These are phyloP conservation scores for Tetranychus truncatus DNA, from an alignment of 2,888 invertebrate genomes.

Conservation along the genomic window DNA sequence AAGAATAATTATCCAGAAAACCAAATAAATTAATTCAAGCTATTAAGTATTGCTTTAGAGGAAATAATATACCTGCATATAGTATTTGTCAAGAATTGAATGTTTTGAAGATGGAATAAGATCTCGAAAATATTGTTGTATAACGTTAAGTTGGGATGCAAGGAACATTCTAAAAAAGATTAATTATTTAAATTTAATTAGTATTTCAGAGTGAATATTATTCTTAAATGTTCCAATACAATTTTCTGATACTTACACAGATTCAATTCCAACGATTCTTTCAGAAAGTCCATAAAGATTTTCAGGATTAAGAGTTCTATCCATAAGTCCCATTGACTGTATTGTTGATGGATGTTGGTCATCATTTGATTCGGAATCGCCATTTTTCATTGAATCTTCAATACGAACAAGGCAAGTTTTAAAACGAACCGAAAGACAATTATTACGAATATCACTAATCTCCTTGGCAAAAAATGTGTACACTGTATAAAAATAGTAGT, in stretches of 20 bases:
- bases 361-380: neutral
- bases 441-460: constrained; percentile 26
- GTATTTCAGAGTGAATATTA: neutral
- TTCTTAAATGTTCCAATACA: neutral
- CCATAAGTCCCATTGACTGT: neutral
- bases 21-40: constrained; percentile 7
- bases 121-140: constrained; percentile 66
- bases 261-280: constrained; percentile 77
- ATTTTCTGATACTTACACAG: constrained; percentile 38
- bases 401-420: constrained; percentile 31
- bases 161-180: constrained; percentile 47
- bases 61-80: constrained; percentile 32
- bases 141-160: constrained; percentile 61
- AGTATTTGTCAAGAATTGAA: constrained; percentile 36
- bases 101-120: constrained; percentile 49
- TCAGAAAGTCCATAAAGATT: constrained; percentile 62
- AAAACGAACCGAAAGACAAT: constrained; percentile 48
- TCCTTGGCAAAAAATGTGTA: constrained; percentile 57
- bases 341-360: constrained; percentile 1
- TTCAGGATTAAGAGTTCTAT: constrained; percentile 34
- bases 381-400: neutral
- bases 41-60: neutral
- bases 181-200: neutral
- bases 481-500: constrained; percentile 76
- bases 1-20: neutral